Conservation (phyloP, 2,113 vertebrate genomes). For the Meleagris gallopavo region DNA sequence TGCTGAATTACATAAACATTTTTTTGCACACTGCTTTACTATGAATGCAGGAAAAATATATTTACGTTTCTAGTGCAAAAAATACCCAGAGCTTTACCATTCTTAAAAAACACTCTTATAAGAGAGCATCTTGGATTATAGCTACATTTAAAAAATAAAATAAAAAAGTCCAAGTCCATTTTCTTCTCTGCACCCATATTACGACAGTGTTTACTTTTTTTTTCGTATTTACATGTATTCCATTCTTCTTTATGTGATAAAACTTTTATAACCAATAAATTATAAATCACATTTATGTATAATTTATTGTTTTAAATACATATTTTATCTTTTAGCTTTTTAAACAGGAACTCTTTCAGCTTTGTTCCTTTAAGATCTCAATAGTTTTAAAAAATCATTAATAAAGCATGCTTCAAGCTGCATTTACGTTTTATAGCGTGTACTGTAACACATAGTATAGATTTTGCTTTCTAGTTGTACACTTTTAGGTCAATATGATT, state of each 20-base stretch:
- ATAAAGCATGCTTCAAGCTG: slow-evolving; percentile 75
- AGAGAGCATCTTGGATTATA: not conserved
- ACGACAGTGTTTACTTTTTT: slow-evolving; percentile 70
- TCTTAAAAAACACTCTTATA: not conserved
- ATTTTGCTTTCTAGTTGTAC: slow-evolving; percentile 69
- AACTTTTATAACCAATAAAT: slow-evolving; percentile 79
- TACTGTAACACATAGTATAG: slow-evolving; percentile 64
- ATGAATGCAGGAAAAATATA: not conserved
- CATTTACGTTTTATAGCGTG: slow-evolving; percentile 79
- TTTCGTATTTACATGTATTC: slow-evolving; percentile 65
- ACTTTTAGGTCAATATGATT: slow-evolving; percentile 68
- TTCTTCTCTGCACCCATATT: not conserved
- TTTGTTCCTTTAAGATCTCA: slow-evolving; percentile 75
- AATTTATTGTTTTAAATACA: slow-evolving; percentile 82
- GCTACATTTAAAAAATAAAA: slow-evolving; percentile 6
- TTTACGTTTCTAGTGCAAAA: not conserved
- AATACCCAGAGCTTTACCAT: not conserved
- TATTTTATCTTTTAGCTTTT: slow-evolving; percentile 80
- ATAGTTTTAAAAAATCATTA: slow-evolving; percentile 78
- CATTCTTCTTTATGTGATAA: slow-evolving; percentile 79
- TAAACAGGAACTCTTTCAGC: slow-evolving; percentile 69
- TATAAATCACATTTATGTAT: slow-evolving; percentile 78
- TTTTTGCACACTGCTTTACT: not conserved
- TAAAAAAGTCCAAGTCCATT: not conserved
- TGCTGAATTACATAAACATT: slow-evolving; percentile 40